A percentile compares a stretch with the other conserved stretches of the same genome.
Evolutionary conservation across 1,140 invertebrate species (phyloP).

Genomic region (Solenopsis fugax): DNA sequence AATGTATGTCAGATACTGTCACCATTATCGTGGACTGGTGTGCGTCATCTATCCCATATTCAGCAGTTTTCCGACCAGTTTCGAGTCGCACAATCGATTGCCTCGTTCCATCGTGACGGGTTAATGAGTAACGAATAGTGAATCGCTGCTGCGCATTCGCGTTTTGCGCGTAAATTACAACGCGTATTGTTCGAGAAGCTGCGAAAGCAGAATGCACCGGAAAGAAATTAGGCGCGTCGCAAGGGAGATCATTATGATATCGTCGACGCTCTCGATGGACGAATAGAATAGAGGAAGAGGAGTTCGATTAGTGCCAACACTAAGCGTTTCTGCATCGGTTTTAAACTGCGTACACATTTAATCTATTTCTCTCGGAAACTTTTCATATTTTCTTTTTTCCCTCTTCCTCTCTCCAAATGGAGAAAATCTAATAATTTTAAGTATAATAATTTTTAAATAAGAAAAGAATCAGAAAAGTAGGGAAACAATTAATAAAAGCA

Average conservation of each 20-base stretch:
- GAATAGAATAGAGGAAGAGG: constrained; percentile 35
- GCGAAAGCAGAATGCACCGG: constrained; percentile 31
- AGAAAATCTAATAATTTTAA: neutral
- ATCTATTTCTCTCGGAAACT: neutral
- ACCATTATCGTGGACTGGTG: constrained; percentile 11
- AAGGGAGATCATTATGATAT: constrained; percentile 76
- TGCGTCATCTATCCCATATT: constrained; percentile 20
- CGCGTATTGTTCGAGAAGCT: constrained; percentile 42
- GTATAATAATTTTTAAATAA: neutral
- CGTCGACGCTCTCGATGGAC: constrained; percentile 31
- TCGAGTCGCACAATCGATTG: constrained; percentile 35
- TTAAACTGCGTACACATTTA: constrained; percentile 11
- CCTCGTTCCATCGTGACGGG: constrained; percentile 17
- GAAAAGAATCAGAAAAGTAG: neutral
- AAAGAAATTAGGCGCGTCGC: constrained; percentile 50
- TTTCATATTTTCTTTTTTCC: neutral
- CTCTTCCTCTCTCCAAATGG: neutral
- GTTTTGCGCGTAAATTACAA: constrained; percentile 41
- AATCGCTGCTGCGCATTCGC: neutral
- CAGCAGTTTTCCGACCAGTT: constrained; percentile 19
- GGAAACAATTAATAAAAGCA: neutral
- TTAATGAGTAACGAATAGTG: constrained; percentile 58
- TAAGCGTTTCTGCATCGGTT: constrained; percentile 72
- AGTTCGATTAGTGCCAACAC: constrained; percentile 76
- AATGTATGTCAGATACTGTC: constrained; percentile 31